Conservation (phyloP, 2,888 invertebrate species). For the Conchocele bisecta region DNA sequence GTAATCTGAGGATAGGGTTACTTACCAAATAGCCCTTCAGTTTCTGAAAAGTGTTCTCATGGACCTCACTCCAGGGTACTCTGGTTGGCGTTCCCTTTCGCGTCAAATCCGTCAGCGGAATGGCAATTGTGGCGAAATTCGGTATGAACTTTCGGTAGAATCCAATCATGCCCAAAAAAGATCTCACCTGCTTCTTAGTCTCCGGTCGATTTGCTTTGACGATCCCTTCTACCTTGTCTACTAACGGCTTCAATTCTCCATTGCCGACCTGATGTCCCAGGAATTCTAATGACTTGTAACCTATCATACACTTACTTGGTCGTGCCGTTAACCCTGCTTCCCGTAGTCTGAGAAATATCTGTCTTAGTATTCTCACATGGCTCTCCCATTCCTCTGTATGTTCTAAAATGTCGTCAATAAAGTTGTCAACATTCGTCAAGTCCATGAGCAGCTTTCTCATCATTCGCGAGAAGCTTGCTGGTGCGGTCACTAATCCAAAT, state of each 20-base stretch:
- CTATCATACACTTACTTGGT: constrained; percentile 4
- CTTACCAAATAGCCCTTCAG: not conserved
- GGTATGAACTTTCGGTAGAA: not conserved
- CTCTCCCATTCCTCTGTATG: not conserved
- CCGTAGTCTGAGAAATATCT: not conserved
- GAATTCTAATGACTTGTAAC: too few species aligned
- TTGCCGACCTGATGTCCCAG: not conserved
- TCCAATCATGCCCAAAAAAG: not conserved
- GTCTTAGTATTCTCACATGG: not conserved
- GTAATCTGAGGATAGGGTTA: not conserved
- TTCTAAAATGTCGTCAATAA: too few species aligned
- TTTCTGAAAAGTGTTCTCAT: not conserved
- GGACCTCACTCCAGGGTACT: not conserved
- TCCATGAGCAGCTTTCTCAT: too few species aligned
- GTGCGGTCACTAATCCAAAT: constrained; percentile 25
- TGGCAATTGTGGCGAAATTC: not conserved
- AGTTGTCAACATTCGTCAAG: too few species aligned
- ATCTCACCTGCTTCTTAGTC: not conserved
- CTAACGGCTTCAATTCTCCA: not conserved
- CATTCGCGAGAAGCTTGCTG: constrained; percentile 10
- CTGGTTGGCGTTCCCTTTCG: not conserved
- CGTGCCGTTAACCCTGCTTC: not conserved
- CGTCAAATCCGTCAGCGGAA: not conserved
- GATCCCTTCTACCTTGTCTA: not conserved
- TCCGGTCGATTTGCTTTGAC: not conserved